Conservation (phyloP, 2,888 invertebrate genomes). For the Gibbula magus region DNA sequence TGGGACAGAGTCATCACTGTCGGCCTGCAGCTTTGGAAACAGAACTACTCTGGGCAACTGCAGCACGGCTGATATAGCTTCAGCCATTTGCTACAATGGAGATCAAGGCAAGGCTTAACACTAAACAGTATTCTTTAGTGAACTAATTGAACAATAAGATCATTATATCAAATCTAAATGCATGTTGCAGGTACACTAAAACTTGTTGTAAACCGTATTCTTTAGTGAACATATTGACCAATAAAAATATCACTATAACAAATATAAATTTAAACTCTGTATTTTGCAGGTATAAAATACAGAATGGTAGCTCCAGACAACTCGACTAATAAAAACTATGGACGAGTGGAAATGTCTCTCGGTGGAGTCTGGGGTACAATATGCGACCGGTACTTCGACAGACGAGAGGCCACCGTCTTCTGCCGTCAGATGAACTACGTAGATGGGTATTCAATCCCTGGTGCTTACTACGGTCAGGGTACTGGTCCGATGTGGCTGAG, state of each 20-base stretch:
- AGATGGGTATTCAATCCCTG: conserved; percentile 57
- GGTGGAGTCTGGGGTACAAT: conserved; percentile 83
- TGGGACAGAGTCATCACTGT: conserved; percentile 52
- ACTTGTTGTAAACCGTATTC: too few species aligned
- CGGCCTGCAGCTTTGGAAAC: conserved; percentile 53
- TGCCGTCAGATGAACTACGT: conserved; percentile 60
- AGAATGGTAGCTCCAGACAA: conserved; percentile 47
- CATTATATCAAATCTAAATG: too few species aligned
- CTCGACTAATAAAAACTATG: conserved; percentile 35
- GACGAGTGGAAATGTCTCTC: conserved; percentile 82
- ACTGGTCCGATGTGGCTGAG: conserved; percentile 70
- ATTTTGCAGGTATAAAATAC: conserved; percentile 56
- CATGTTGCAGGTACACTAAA: conserved; percentile 52
- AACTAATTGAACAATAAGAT: too few species aligned
- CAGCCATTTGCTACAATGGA: conserved; percentile 61
- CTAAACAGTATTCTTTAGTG: too few species aligned
- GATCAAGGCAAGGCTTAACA: background rate
- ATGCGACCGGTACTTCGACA: conserved; percentile 84
- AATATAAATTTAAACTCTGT: too few species aligned
- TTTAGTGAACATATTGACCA: too few species aligned
- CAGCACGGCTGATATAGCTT: conserved; percentile 50
- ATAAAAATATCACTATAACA: too few species aligned
- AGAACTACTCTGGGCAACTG: conserved; percentile 56
- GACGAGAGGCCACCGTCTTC: conserved; percentile 81
- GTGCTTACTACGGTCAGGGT: conserved; percentile 54